phyloP scores from a whole-genome alignment of 2,797 vertebrate species.

The Artibeus lituratus region DNA sequence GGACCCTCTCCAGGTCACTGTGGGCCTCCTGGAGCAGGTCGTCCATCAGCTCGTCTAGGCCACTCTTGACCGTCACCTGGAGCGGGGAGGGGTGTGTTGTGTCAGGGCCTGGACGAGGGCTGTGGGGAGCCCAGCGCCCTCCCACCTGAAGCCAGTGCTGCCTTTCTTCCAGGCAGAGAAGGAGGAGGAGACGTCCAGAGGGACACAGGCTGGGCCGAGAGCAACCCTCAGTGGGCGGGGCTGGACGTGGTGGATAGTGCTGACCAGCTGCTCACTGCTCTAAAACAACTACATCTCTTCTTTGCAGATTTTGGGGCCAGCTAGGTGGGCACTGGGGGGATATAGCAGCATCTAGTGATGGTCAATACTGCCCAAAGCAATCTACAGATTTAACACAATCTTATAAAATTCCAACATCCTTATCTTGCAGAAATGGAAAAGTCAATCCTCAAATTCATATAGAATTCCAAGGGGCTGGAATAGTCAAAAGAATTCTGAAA shows the following conservation, averaged over 20 bases:
- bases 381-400: background rate
- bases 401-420: background rate
- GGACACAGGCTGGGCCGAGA: background rate
- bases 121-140: background rate
- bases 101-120: background rate
- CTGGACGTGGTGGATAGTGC: background rate
- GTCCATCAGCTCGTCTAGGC: constrained; percentile 80
- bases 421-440: background rate
- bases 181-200: background rate
- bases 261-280: background rate
- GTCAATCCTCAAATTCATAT: background rate
- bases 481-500: background rate
- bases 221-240: too few species aligned
- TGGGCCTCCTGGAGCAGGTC: constrained; percentile 80
- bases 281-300: background rate
- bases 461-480: background rate
- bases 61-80: constrained; percentile 79
- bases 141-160: too few species aligned
- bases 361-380: background rate
- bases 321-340: background rate
- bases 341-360: background rate
- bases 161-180: background rate
- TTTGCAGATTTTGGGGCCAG: background rate
- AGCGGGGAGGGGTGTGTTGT: background rate
- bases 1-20: constrained; percentile 83